Conservation (phyloP, 2,113 vertebrate genomes). For the Genyomyrus donnyi region DNA sequence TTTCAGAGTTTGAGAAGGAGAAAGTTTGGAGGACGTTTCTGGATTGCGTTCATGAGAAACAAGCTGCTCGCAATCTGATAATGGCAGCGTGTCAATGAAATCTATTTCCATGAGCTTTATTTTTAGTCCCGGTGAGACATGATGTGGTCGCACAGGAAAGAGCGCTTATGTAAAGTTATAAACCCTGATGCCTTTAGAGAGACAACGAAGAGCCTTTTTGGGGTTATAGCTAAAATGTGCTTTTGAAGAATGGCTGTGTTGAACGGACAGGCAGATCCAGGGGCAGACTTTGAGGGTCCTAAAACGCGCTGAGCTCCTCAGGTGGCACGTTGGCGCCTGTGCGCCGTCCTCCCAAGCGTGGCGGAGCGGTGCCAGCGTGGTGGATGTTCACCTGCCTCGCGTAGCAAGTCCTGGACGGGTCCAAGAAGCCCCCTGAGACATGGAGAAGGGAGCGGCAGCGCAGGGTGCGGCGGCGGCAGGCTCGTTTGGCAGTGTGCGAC, state of each 20-base stretch:
- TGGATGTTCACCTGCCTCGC: not conserved
- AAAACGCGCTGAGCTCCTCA: not conserved
- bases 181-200: constrained; percentile 40
- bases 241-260: not conserved
- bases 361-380: not conserved
- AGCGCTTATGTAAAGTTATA: constrained; percentile 21
- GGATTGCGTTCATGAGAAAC: constrained; percentile 69
- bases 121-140: constrained; percentile 47
- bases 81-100: constrained; percentile 82
- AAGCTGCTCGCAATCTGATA: constrained; percentile 87
- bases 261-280: not conserved
- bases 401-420: no score
- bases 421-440: not conserved
- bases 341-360: not conserved
- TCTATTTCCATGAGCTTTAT: constrained; percentile 86
- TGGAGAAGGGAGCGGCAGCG: not conserved
- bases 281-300: not conserved
- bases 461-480: not conserved
- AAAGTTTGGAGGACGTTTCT: constrained; percentile 71
- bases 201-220: constrained; percentile 48
- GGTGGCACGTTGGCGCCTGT: not conserved
- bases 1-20: constrained; percentile 52
- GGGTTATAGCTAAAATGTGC: not conserved
- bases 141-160: constrained; percentile 17
- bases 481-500: not conserved